phyloP scores from a whole-genome alignment of 2,113 vertebrate species.

The Chrysochloris asiatica region DNA sequence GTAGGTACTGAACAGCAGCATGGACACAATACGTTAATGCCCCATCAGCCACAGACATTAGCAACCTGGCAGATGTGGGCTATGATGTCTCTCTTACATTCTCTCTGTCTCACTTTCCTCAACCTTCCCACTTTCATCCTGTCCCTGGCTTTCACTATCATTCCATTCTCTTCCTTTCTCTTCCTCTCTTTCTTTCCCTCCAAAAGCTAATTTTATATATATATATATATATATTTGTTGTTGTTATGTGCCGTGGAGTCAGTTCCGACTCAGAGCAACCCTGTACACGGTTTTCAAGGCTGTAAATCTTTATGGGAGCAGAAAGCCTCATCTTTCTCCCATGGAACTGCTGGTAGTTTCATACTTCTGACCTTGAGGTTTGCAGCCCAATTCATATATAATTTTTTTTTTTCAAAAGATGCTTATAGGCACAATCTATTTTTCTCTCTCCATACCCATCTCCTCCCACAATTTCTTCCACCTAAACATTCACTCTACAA shows the following conservation, averaged over 20 bases:
- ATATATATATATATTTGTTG: no score
- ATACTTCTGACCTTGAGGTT: no score
- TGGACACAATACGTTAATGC: slow-evolving; percentile 19
- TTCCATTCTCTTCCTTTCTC: not conserved
- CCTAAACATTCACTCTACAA: not conserved
- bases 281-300: no score
- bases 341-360: no score
- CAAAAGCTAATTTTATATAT: no score
- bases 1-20: slow-evolving; percentile 56
- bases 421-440: not conserved
- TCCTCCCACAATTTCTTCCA: slow-evolving; percentile 30
- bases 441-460: not conserved
- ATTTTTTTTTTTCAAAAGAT: no score
- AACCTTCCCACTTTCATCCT: not conserved
- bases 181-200: not conserved
- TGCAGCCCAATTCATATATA: no score
- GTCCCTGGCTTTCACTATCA: not conserved
- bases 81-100: not conserved
- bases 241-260: no score
- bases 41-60: not conserved
- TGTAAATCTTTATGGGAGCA: no score
- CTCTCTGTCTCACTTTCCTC: not conserved
- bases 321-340: no score
- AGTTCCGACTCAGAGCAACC: no score
- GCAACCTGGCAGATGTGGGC: slow-evolving; percentile 32